Evolutionary conservation across 2,797 vertebrate species (phyloP), one percentile per base, ranked within the genome.

Genomic region (Brotula barbata): DNA sequence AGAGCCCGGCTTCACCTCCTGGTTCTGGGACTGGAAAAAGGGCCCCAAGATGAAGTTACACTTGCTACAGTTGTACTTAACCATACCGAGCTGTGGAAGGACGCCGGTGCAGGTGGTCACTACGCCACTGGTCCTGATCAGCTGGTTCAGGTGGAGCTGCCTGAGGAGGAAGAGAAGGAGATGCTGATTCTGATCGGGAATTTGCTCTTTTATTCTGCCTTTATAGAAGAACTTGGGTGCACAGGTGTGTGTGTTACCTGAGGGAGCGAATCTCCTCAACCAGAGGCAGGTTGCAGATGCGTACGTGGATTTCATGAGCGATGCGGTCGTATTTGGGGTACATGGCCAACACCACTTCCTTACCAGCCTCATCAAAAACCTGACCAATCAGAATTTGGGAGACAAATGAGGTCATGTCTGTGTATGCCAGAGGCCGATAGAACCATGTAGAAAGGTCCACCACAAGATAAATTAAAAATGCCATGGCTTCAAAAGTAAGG

Each of bases 31-130:
- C 90, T 99, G 97, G 82, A 94, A 95, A 74, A 97, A 99, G 0
- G 97, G 97, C 1, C 97, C 97, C 36, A 98, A 86, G 77, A 99
- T 89, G 19, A 96, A 99, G 87, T 72, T 94, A 48, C 97, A 99
- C 88, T 98, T 99, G 91, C 93, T 94, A 64, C 97, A 99, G 90
- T 97, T 97, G 89, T 98, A 99, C 59, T 98, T 98, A 84, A 98
- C 92, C 95, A 98, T 93, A 78, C 94, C 94, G 58, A 99, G 96
- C 92, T 99, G 97, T 0, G 97, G 97, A 37, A 99, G 90, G 36
- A 99, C 95, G 0, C 95, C 94, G 0, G 96, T 99, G 83, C 94
- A 97, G 83, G 95, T 93, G 42, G 96, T 99, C 70, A 99, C 96
- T 48, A 99, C 97, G 0, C 97, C 96, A 0, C 96, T 96, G 23